Conservation (phyloP, 2,113 vertebrate genomes). For the Trinectes maculatus region DNA sequence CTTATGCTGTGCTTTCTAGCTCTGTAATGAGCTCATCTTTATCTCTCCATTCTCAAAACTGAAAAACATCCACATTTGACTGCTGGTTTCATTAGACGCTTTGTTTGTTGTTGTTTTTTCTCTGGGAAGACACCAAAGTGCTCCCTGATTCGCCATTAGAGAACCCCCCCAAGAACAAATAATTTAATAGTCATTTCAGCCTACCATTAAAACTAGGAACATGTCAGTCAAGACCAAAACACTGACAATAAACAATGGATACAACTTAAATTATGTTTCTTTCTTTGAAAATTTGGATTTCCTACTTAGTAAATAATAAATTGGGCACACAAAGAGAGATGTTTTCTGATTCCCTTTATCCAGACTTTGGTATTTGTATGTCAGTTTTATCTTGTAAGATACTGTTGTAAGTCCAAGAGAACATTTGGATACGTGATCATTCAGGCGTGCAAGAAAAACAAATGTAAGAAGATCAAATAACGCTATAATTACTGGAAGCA, state of each 20-base stretch:
- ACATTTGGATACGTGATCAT: background rate
- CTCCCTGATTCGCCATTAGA: conserved; percentile 56
- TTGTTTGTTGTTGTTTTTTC: conserved; percentile 36
- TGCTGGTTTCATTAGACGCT: conserved; percentile 55
- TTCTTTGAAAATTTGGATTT: no score
- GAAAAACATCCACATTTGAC: conserved; percentile 49
- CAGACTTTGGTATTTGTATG: background rate
- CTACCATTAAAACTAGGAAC: conserved; percentile 44
- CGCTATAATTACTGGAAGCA: conserved; percentile 6
- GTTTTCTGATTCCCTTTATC: background rate
- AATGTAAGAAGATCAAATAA: background rate
- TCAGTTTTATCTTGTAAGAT: background rate
- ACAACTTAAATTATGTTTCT: conserved; percentile 23
- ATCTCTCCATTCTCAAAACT: conserved; percentile 31
- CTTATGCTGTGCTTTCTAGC: conserved; percentile 20
- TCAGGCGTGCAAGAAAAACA: conserved; percentile 5
- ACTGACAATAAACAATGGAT: conserved; percentile 27
- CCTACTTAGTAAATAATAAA: conserved; percentile 6
- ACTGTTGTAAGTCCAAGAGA: background rate
- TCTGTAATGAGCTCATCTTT: conserved; percentile 43
- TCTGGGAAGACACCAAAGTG: conserved; percentile 35
- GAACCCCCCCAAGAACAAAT: conserved; percentile 44
- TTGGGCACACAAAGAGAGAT: background rate
- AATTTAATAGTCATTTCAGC: conserved; percentile 60
- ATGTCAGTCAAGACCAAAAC: conserved; percentile 44